Evolutionary conservation across 2,113 vertebrate species (phyloP), one percentile per base, ranked within the genome.

Genomic region (Takifugu flavidus): DNA sequence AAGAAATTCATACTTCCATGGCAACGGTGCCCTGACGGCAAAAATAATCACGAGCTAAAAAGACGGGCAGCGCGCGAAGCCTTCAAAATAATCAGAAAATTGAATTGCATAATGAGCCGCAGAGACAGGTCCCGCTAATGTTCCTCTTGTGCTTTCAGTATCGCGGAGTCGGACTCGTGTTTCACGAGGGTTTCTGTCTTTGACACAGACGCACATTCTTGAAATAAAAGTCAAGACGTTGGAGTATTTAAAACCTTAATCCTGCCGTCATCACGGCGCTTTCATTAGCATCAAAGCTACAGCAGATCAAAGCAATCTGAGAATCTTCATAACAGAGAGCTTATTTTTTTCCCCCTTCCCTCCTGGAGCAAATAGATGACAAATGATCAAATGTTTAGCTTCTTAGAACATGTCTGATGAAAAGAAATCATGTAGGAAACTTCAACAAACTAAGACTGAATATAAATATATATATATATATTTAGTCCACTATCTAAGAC

Each of bases 61-160:
- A 8, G 0, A 7, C 25, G 10, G 14, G 2, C 12, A 5, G 28
- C 5, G 3, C 11, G 43, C 45, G 3, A 39, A 39, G 34, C 34
- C 34, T 39, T 39, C 53, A 59, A 13, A 39, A 39, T 39, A 47
- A 67, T 49, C 54, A 27, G 45, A 72, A 63, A 52, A 67, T 52
- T 62, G 11, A 59, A 66, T 62, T 67, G 25, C 27, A 13, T 20
- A 59, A 51, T 55, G 39, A 67, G 47, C 39, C n/a, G 25, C 52
- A 14, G 42, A 60, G 26, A 61, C 6, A 13, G 39, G 56, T 43
- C 53, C 39, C 7, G 14, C 26, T 13, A 12, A 42, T 42, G 42
- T 12, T 44, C 39, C 43, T 13, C 47, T 43, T 55, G 14, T 31
- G 26, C 53, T 54, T 43, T 43, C 11, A 66, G 45, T 5, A 51